Percentiles rank a stretch among this genome's conserved stretches.
Conservation (phyloP, 2,888 invertebrate genomes). For the Dicranocentrus wangi region DNA sequence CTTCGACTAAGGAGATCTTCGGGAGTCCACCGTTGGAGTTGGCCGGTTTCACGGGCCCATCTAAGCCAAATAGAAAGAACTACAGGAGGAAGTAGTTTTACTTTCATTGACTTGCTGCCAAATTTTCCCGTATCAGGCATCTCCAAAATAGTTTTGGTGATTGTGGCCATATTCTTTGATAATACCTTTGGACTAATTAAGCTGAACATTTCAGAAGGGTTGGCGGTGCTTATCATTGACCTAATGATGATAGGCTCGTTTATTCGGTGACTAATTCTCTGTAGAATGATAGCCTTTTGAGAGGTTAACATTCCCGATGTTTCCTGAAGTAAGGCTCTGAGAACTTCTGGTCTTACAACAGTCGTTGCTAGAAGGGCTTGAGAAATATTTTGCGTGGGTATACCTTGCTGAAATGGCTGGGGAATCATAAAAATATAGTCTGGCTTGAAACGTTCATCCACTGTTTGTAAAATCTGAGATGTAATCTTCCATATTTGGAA, state of each 20-base stretch:
- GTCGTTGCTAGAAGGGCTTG: constrained; percentile 65
- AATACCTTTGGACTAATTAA: constrained; percentile 66
- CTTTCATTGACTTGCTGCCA: constrained; percentile 67
- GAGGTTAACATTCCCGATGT: constrained; percentile 68
- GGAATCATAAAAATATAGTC: constrained; percentile 71
- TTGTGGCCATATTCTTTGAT: constrained; percentile 63
- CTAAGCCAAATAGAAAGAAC: constrained; percentile 69
- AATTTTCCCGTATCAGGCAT: constrained; percentile 70
- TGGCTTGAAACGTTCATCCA: constrained; percentile 69
- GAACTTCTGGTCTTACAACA: constrained; percentile 65
- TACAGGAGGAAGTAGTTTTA: constrained; percentile 66
- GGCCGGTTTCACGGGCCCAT: constrained; percentile 61
- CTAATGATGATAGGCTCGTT: constrained; percentile 65
- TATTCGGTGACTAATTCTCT: constrained; percentile 61
- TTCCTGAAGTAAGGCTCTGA: constrained; percentile 67
- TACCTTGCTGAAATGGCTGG: constrained; percentile 69
- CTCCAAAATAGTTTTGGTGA: constrained; percentile 70
- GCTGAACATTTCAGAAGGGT: constrained; percentile 65
- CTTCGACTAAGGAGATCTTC: constrained; percentile 69
- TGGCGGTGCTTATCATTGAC: constrained; percentile 60
- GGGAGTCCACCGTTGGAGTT: constrained; percentile 64
- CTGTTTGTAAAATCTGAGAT: constrained; percentile 58
- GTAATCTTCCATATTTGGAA: constrained; percentile 69
- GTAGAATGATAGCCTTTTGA: constrained; percentile 69
- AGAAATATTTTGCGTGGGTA: constrained; percentile 70